A percentile compares a stretch with the other conserved stretches of the same genome.
phyloP scores from a whole-genome alignment of 2,113 vertebrate genomes.

The Periophthalmus modestus region DNA sequence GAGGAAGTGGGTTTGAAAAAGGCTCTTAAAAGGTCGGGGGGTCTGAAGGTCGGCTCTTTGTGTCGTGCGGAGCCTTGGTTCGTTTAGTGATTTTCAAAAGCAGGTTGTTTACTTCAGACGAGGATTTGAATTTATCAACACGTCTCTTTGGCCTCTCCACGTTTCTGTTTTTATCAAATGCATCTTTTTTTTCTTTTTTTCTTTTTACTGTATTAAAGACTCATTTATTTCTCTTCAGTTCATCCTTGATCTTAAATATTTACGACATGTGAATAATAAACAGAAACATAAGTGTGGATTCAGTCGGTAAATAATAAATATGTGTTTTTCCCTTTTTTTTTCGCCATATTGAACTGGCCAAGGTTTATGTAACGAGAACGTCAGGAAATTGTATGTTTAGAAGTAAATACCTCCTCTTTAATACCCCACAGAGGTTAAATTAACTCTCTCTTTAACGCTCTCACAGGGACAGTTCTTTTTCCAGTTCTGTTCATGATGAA shows the following conservation, averaged over 20 bases:
- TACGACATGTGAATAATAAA: not conserved
- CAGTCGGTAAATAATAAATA: too few species aligned
- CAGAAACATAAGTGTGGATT: not conserved
- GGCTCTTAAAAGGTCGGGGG: too few species aligned
- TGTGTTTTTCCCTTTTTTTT: too few species aligned
- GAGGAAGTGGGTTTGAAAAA: not conserved
- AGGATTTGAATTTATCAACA: not conserved
- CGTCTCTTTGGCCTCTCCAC: not conserved
- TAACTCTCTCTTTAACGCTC: too few species aligned
- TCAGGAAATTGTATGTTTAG: too few species aligned
- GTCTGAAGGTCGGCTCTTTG: not conserved
- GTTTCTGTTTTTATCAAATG: not conserved
- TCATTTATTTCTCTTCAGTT: not conserved
- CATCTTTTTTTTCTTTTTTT: not conserved
- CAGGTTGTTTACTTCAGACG: not conserved
- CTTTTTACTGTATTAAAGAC: not conserved
- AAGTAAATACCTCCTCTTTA: too few species aligned
- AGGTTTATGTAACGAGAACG: too few species aligned
- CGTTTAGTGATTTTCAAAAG: not conserved
- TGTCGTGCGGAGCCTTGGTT: not conserved
- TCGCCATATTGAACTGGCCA: too few species aligned
- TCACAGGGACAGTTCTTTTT: too few species aligned
- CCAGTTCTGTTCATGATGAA: too few species aligned
- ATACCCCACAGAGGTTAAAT: too few species aligned
- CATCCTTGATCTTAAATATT: not conserved